Evolutionary conservation across 2,888 invertebrate species (phyloP).

Genomic region (Mimachlamys varia): DNA sequence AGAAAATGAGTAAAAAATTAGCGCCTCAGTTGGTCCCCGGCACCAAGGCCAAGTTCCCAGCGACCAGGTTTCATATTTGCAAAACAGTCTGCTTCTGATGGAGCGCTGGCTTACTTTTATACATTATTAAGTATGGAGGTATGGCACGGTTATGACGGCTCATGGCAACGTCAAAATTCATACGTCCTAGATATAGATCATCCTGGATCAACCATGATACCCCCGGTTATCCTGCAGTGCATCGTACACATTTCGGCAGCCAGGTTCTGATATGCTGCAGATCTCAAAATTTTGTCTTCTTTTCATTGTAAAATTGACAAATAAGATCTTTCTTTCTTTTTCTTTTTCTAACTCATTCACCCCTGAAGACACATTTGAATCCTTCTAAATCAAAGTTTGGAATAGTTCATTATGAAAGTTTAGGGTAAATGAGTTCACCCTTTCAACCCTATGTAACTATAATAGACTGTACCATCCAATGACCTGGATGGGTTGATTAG

Average conservation of each 20-base stretch:
- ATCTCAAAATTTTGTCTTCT: background rate
- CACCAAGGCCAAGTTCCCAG: slow-evolving; percentile 17
- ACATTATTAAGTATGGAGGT: slow-evolving; percentile 10
- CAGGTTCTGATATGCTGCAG: background rate
- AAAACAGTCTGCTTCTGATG: background rate
- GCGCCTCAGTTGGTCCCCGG: background rate
- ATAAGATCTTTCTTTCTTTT: too few species aligned
- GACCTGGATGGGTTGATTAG: too few species aligned
- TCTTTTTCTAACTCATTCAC: too few species aligned
- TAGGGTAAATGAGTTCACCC: too few species aligned
- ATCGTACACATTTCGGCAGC: background rate
- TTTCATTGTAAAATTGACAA: too few species aligned
- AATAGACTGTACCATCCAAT: too few species aligned
- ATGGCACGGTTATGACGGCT: slow-evolving; percentile 6
- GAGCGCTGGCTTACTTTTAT: background rate
- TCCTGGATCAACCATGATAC: background rate
- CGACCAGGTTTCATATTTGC: background rate
- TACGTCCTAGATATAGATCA: background rate
- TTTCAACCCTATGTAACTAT: too few species aligned
- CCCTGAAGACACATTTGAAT: too few species aligned
- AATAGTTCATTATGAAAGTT: too few species aligned
- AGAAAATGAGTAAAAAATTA: slow-evolving; percentile 15
- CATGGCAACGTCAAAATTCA: slow-evolving; percentile 26
- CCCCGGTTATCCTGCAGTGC: too few species aligned
- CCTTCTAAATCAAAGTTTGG: too few species aligned